phyloP scores from a whole-genome alignment of 1,140 invertebrate genomes.

The Trachymyrmex septentrionalis region DNA sequence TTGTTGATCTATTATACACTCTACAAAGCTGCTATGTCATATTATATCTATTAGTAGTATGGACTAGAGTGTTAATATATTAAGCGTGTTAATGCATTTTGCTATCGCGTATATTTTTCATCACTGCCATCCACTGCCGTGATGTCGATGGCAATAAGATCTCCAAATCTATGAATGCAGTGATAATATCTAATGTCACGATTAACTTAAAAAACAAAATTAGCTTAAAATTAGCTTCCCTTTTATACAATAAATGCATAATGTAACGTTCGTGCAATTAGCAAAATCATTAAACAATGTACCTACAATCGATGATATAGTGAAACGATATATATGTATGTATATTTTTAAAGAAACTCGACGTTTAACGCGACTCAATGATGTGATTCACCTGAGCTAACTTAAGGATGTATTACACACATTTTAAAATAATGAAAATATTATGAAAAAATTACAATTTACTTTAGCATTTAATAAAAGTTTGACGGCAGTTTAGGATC shows the following conservation, averaged over 20 bases:
- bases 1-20: constrained; percentile 16
- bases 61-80: constrained; percentile 35
- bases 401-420: no score
- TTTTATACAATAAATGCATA: constrained; percentile 34
- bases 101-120: constrained; percentile 59
- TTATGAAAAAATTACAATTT: no score
- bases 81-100: constrained; percentile 38
- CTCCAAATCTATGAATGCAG: constrained; percentile 27
- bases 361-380: constrained; percentile 12
- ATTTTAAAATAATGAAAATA: no score
- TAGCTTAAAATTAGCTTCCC: constrained; percentile 32
- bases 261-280: not conserved
- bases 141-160: constrained; percentile 55
- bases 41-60: not conserved
- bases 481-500: no score
- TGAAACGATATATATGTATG: not conserved
- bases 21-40: not conserved
- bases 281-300: not conserved
- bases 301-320: constrained; percentile 12
- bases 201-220: constrained; percentile 37
- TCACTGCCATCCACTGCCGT: constrained; percentile 71
- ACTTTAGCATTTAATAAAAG: no score
- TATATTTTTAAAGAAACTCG: constrained; percentile 25
- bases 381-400: constrained; percentile 42
- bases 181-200: constrained; percentile 56